Base-by-base conservation (phyloP, 2,113 vertebrate genomes). In the Oophaga pumilio region DNA sequence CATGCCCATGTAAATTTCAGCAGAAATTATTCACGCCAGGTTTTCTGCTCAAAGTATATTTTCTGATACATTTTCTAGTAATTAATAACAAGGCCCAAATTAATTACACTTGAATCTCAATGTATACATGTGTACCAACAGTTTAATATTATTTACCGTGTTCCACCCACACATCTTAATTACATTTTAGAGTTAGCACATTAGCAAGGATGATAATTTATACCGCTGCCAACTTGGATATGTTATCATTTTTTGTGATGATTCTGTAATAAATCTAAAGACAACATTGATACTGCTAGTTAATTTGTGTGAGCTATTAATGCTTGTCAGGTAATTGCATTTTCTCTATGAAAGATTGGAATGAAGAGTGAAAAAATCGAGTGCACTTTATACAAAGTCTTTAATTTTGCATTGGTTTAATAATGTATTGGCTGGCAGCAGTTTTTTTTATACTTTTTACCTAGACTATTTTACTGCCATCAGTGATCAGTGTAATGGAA, bases 51-150 rank as follows among this genome's bases (percentile, higher is more conserved):
- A 56, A 66, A 76, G 57, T 83, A 26, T 60, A 57, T 69, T 74
- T 85, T 76, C 11, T 57, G 52, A 78, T 77, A 68, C 60, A 88
- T 88, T 59, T 26, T 33, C 6, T 26, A 59, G 79, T 76, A 88
- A 88, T 88, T 88, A 88, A 88, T 88, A 88, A 88, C 86, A 76
- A 88, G 69, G 59, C 82, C 22, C 79, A 76, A 88, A 88, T 83
- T 83, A 88, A 88, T 88, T 66, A 71, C 80, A 83, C 86, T 88
- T 8, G 69, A 88, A 76, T 13, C 59, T 71, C n/a, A 83, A 88
- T 83, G 86, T 74, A 88, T 88, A 83, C 80, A 88, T 83, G 86
- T 88, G 86, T 88, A 88, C 80, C 86, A 83, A 88, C 86, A 88
- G 59, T 76, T 88, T 88, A 83, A 83, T 82, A 66, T 88, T 88